phyloP scores from a whole-genome alignment of 2,113 vertebrate species.

The Balaenoptera acutorostrata region DNA sequence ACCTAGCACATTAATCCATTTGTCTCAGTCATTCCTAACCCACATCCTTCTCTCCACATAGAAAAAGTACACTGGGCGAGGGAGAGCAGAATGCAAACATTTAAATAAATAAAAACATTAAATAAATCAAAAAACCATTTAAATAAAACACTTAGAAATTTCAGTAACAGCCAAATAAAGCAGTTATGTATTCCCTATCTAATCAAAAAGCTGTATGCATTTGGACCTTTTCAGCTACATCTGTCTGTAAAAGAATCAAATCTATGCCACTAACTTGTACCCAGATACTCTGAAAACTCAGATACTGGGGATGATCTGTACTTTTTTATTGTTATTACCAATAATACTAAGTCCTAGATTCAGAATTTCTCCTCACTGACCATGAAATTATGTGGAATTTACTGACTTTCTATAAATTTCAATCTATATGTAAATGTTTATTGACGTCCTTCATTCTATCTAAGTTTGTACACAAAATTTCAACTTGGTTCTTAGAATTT shows the following conservation, averaged over 20 bases:
- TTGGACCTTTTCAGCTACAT: background rate
- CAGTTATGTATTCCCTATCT: background rate
- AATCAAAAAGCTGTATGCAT: background rate
- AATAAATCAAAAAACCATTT: too few species aligned
- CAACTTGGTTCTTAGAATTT: background rate
- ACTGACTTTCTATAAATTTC: background rate
- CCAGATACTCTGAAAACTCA: background rate
- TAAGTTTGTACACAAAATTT: slow-evolving; percentile 12
- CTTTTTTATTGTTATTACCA: background rate
- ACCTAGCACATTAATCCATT: background rate
- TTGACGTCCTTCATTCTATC: background rate
- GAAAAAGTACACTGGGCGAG: background rate
- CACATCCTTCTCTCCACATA: background rate
- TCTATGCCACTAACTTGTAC: background rate
- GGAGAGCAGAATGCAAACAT: background rate
- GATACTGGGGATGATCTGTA: background rate
- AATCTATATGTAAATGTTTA: background rate
- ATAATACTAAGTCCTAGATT: background rate
- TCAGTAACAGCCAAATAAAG: background rate
- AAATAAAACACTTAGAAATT: background rate
- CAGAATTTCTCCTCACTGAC: slow-evolving; percentile 5
- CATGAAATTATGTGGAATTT: background rate
- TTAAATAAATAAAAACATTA: background rate
- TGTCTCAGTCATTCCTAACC: background rate
- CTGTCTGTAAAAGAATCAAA: background rate